Percentiles rank a stretch among this genome's conserved stretches.
Conservation (phyloP, 92 coral and sea anemone genomes). For the Porites divaricata region DNA sequence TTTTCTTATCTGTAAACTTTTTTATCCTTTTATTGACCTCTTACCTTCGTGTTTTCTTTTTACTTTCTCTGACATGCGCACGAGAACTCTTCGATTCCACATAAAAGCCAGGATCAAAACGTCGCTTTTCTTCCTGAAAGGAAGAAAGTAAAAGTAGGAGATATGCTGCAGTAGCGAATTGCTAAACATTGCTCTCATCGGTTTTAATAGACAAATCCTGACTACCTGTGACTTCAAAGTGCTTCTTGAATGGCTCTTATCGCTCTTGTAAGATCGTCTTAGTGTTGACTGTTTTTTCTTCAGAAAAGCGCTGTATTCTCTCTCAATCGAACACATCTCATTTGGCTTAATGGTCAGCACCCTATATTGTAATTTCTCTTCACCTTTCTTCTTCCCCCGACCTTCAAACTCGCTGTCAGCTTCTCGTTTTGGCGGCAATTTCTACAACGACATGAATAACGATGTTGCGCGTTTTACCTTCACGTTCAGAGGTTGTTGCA, state of each 20-base stretch:
- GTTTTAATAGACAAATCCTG: neutral
- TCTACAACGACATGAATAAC: constrained; percentile 36
- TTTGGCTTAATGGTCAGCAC: constrained; percentile 67
- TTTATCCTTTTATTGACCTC: neutral
- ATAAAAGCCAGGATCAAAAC: constrained; percentile 30
- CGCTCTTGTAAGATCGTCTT: constrained; percentile 9
- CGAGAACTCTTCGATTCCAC: constrained; percentile 10
- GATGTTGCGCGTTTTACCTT: too few relatives aligned
- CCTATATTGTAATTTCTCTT: constrained; percentile 32
- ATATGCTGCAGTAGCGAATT: neutral
- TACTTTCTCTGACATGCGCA: neutral
- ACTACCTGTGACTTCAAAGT: constrained; percentile 35
- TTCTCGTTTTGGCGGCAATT: constrained; percentile 65
- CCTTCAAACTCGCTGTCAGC: constrained; percentile 47
- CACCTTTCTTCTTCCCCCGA: constrained; percentile 61
- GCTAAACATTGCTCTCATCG: neutral
- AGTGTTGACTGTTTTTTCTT: constrained; percentile 11
- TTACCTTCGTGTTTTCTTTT: constrained; percentile 11
- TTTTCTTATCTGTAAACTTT: too few relatives aligned
- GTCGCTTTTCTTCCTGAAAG: constrained; percentile 26
- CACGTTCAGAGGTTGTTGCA: too few relatives aligned
- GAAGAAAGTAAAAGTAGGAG: neutral
- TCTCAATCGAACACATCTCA: constrained; percentile 89
- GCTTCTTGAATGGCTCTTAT: constrained; percentile 17
- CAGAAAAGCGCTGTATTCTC: constrained; percentile 57